phyloP scores from a whole-genome alignment of 2,113 vertebrate genomes.

The Enhydra lutris region DNA sequence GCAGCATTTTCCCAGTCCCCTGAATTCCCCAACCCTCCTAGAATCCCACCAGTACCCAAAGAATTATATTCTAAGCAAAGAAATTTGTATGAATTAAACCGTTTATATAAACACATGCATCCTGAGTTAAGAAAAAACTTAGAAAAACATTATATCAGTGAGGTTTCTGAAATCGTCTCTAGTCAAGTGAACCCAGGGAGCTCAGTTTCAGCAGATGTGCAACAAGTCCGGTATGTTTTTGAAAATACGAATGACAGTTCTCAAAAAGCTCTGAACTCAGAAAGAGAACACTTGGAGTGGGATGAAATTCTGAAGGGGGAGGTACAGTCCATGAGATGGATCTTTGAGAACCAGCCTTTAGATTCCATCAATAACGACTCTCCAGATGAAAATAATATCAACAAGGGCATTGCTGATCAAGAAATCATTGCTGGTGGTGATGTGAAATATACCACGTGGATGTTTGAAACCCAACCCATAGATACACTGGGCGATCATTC shows the following conservation, averaged over 20 bases:
- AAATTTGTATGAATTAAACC: slow-evolving; percentile 87
- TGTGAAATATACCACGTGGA: slow-evolving; percentile 88
- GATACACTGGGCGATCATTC: slow-evolving; percentile 76
- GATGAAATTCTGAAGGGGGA: slow-evolving; percentile 89
- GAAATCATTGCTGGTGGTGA: slow-evolving; percentile 88
- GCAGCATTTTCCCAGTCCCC: slow-evolving; percentile 81
- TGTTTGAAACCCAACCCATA: slow-evolving; percentile 91
- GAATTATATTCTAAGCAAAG: slow-evolving; percentile 87
- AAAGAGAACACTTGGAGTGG: slow-evolving; percentile 86
- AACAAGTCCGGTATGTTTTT: slow-evolving; percentile 83
- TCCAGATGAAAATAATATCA: slow-evolving; percentile 77
- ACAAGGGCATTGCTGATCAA: slow-evolving; percentile 82
- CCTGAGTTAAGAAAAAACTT: slow-evolving; percentile 89
- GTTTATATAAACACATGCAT: slow-evolving; percentile 89
- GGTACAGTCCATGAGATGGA: slow-evolving; percentile 88
- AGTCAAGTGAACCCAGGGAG: slow-evolving; percentile 73
- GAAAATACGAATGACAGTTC: slow-evolving; percentile 83
- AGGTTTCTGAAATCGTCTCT: slow-evolving; percentile 82
- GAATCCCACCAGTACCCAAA: slow-evolving; percentile 78
- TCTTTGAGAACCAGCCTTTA: slow-evolving; percentile 91
- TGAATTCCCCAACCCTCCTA: slow-evolving; percentile 75
- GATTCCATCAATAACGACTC: slow-evolving; percentile 85
- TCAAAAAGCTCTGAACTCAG: slow-evolving; percentile 80
- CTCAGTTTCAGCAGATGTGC: slow-evolving; percentile 81
- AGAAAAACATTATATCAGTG: slow-evolving; percentile 85